Evolutionary conservation across 2,797 vertebrate genomes (phyloP).

Genomic region (Kryptopterus vitreolus): DNA sequence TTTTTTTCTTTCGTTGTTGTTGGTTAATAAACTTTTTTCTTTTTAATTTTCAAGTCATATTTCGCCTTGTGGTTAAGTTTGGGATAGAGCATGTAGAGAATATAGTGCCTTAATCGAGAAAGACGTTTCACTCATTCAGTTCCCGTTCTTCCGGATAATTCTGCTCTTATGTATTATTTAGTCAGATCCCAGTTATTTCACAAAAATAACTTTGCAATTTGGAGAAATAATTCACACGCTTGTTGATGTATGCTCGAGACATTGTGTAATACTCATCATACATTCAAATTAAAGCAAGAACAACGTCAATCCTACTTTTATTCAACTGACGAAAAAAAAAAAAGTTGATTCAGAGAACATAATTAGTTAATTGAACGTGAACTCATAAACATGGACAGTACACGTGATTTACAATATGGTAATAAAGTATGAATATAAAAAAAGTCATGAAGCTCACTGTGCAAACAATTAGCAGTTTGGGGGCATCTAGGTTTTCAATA

Average conservation of each 20-base stretch:
- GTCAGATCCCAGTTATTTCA: neutral
- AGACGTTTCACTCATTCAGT: neutral
- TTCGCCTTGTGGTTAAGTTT: conserved; percentile 33
- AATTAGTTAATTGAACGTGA: neutral
- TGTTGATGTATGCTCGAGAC: neutral
- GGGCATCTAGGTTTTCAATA: conserved; percentile 12
- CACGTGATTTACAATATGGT: conserved; percentile 28
- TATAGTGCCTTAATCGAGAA: neutral
- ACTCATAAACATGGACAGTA: conserved; percentile 17
- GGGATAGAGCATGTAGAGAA: neutral
- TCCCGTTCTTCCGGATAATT: neutral
- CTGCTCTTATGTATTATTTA: neutral
- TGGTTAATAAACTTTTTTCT: conserved; percentile 80
- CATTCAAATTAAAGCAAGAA: conserved; percentile 11
- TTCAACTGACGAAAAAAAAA: conserved; percentile 31
- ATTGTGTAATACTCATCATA: conserved; percentile 8
- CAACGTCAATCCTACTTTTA: conserved; percentile 36
- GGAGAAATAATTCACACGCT: too few species aligned
- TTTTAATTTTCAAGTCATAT: conserved; percentile 74
- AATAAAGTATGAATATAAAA: conserved; percentile 28
- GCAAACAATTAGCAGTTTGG: neutral
- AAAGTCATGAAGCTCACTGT: conserved; percentile 20
- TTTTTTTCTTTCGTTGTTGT: too few species aligned
- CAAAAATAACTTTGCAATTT: neutral
- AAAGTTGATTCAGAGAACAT: conserved; percentile 18